Base-by-base conservation (phyloP, 2,113 vertebrate genomes). In the Pheucticus melanocephalus region DNA sequence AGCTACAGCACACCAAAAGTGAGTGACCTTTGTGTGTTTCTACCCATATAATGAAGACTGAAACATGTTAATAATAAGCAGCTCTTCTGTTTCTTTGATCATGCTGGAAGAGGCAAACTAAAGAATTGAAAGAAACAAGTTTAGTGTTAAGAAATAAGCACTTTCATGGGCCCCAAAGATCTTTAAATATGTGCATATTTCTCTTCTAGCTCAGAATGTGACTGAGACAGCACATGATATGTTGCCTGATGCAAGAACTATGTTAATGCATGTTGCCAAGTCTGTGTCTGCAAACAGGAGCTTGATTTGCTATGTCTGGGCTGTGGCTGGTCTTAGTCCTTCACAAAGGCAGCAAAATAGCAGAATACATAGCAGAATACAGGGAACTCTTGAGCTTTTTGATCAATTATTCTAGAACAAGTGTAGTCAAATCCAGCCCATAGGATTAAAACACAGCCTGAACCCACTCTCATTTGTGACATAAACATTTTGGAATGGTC, bases 211-310 rank as follows among this genome's bases (percentile, higher is more conserved):
- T 79, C 50, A 90, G 86, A 92, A 82, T 42, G 48, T 65, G 75
- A 23, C 57, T n/a, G 63, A 80, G 78, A 75, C 65, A 88, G 79
- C 76, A 86, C 39, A 33, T 71, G 88, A 82, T 87, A 60, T 25
- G 31, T 71, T 91, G 73, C 53, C 84, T 95, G 90, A 76, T 94
- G 73, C 50, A 93, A 94, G 53, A 88, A 72, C 84, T 93, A 22
- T 88, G 78, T 69, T 90, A 65, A 82, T 45, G 39, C 40, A 31
- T 24, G 65, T 45, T 92, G 95, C 82, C 85, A 96, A 93, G 45
- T 57, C 68, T 11, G 18, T 72, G 82, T 92, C 78, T 79, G 85
- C 63, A 86, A 85, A 80, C 14, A 12, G 93, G 68, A 86, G 72
- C 59, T 28, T 53, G 79, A 60, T 72, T 60, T 88, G 63, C 57